Conservation (phyloP, 1,140 invertebrate species). For the Drosophila sulfurigaster region DNA sequence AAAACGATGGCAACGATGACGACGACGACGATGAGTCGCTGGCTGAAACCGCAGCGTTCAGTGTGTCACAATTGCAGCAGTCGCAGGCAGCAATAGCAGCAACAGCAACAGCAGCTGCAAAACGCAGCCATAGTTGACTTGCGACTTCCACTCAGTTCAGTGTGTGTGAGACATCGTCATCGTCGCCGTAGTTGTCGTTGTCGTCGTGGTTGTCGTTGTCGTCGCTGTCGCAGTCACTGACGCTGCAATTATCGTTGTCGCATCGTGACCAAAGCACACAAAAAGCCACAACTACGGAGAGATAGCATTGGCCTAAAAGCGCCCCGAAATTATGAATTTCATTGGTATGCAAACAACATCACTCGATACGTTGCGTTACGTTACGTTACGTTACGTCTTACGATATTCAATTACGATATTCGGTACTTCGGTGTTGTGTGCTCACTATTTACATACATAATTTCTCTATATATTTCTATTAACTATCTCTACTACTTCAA, state of each 20-base stretch:
- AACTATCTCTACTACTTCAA: slow-evolving; percentile 17
- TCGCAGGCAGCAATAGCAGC: background rate
- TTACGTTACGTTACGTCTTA: background rate
- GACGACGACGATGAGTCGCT: slow-evolving; percentile 13
- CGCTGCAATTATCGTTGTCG: slow-evolving; percentile 56
- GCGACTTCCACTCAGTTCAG: slow-evolving; percentile 19
- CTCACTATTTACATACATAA: slow-evolving; percentile 16
- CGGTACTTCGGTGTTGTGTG: slow-evolving; percentile 34
- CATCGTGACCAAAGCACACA: slow-evolving; percentile 35
- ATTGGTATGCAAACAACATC: slow-evolving; percentile 74
- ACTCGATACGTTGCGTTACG: background rate
- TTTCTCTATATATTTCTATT: slow-evolving; percentile 38
- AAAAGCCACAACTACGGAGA: slow-evolving; percentile 70
- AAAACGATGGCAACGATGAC: slow-evolving; percentile 12
- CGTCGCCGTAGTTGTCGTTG: background rate
- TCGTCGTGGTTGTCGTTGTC: background rate
- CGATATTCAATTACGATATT: background rate
- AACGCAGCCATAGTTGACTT: slow-evolving; percentile 13
- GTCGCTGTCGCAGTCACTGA: slow-evolving; percentile 27
- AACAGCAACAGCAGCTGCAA: slow-evolving; percentile 20
- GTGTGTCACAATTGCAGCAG: slow-evolving; percentile 57
- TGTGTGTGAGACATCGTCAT: slow-evolving; percentile 38
- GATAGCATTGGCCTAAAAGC: slow-evolving; percentile 83
- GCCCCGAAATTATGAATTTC: slow-evolving; percentile 85
- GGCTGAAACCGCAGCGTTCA: slow-evolving; percentile 49